phyloP scores from a whole-genome alignment of 1,140 invertebrate species.

The Wasmannia auropunctata region DNA sequence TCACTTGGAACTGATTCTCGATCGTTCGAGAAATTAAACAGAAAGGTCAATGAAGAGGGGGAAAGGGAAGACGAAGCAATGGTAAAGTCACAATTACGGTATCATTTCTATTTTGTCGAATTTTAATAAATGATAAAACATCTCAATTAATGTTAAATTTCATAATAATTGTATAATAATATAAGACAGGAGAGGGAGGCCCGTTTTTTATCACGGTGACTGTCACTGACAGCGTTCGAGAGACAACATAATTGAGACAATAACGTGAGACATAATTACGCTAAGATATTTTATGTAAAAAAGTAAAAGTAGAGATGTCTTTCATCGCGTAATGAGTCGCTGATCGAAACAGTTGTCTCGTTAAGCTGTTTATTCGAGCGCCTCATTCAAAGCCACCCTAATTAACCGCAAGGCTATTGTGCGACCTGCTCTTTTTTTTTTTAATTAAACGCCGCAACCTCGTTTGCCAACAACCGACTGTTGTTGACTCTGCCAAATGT shows the following conservation, averaged over 20 bases:
- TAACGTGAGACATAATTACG: neutral
- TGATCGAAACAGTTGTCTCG: neutral
- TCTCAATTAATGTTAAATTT: neutral
- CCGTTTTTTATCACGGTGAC: neutral
- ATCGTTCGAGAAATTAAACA: neutral
- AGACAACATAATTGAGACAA: neutral
- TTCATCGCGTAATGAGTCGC: neutral
- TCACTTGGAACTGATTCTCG: neutral
- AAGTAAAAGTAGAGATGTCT: neutral
- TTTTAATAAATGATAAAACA: neutral
- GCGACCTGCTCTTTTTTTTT: neutral
- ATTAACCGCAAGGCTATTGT: neutral
- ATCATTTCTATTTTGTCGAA: too few relatives aligned
- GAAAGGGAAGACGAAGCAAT: too few relatives aligned
- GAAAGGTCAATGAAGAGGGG: neutral
- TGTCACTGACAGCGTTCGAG: neutral
- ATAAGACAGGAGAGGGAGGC: neutral
- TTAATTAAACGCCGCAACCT: neutral
- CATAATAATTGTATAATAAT: neutral
- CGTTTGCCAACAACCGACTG: neutral
- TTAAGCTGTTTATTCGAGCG: neutral
- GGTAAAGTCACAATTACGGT: too few relatives aligned
- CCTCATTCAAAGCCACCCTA: constrained; percentile 5
- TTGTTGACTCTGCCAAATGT: constrained; percentile 35
- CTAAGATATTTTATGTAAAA: neutral